Evolutionary conservation across 2,797 vertebrate genomes (phyloP), one percentile per base, ranked within the genome.

Genomic region (Meda fulgida): DNA sequence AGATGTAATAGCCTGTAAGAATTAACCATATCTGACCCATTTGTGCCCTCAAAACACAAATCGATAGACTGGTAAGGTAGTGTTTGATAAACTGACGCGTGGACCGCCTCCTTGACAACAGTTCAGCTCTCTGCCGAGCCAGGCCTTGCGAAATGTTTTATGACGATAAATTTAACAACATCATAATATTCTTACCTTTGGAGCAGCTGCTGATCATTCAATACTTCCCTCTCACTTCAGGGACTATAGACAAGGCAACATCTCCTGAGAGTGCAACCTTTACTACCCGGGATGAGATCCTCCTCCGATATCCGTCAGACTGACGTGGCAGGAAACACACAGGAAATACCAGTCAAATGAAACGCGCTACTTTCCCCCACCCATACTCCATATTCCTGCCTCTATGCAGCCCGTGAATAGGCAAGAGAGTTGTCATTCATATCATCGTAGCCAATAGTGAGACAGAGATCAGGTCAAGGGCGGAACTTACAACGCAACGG

Each of bases 301-400:
- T 81, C 89, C 89, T 83, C 82, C 67, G 48, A 70, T 4, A 82
- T 81, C 86, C 90, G 90, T 91, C 90, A 91, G 53, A 63, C 81
- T 87, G 88, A 92, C 91, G 90, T 92, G 91, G 90, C 90, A 91
- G 34, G 71, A 84, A 3, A 31, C 58, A 58, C 65, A n/a, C 36
- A 65, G 55, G 87, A 36, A 70, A 79, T 83, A 34, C 81, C 85
- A 77, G 48, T 77, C n/a, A 46, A 73, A 48, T 58, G 6, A 75
- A 23, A 60, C 53, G 16, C 69, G 3, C n/a, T 38, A 21, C 10
- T 23, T 69, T 16, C 7, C 38, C 14, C 46, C 46, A 19, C 65
- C 40, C 78, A 48, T 34, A 34, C 43, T 10, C n/a, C 34, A 26
- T 5, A 60, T 43, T 26, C 1, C 19, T 31, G 13, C 0, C 16